phyloP scores from a whole-genome alignment of 2,113 vertebrate genomes.

The Gasterosteus nipponicus region DNA sequence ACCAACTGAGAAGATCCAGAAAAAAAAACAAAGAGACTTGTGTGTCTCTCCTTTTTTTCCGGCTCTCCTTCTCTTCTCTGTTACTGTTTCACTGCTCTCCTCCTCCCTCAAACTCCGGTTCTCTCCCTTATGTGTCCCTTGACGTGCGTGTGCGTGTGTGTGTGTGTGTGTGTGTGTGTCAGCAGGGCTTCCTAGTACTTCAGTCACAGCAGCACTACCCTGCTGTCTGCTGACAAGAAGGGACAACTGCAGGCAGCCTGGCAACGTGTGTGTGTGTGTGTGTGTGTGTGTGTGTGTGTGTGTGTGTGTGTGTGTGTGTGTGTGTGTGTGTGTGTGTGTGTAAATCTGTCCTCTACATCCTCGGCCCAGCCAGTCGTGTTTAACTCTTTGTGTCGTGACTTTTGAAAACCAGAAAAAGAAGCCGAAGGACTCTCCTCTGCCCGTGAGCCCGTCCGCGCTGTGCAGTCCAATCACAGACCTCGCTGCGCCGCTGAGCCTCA shows the following conservation, averaged over 20 bases:
- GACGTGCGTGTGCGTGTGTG: constrained; percentile 13
- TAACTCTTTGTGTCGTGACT: constrained; percentile 35
- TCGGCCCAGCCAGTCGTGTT: constrained; percentile 1
- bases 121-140: constrained; percentile 28
- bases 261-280: constrained; percentile 43
- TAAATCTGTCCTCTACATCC: constrained; percentile 29
- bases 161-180: constrained; percentile 42
- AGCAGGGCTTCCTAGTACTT: constrained; percentile 70
- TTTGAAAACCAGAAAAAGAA: constrained; percentile 88
- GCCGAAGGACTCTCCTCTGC: constrained; percentile 83
- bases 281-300: constrained; percentile 20
- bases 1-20: not conserved
- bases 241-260: constrained; percentile 68
- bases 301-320: constrained; percentile 24
- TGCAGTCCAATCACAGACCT: constrained; percentile 82
- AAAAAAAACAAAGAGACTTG: constrained; percentile 15
- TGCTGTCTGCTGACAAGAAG: constrained; percentile 77
- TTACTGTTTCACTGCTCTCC: constrained; percentile 12
- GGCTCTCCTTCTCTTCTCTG: constrained; percentile 5
- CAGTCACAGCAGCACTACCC: constrained; percentile 73
- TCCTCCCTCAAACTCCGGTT: constrained; percentile 34
- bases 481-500: constrained; percentile 77
- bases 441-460: constrained; percentile 80
- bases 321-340: constrained; percentile 23
- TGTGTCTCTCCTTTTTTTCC: not conserved